A percentile compares a stretch with the other conserved stretches of the same genome.
Conservation (phyloP, 2,797 vertebrate species). For the Argentina silus region DNA sequence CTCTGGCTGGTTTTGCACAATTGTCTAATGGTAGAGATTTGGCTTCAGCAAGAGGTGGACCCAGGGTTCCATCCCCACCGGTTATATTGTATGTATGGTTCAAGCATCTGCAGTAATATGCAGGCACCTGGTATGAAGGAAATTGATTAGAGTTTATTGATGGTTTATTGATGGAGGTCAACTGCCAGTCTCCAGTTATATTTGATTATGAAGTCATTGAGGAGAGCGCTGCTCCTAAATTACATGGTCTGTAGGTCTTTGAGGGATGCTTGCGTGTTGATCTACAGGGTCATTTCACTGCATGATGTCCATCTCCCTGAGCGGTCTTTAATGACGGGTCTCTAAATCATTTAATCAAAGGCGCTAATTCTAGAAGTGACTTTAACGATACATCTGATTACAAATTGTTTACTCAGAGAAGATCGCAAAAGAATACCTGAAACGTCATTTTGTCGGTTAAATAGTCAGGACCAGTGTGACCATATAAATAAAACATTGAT, state of each 20-base stretch:
- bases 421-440: slow-evolving; percentile 24
- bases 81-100: not conserved
- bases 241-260: slow-evolving; percentile 38
- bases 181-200: slow-evolving; percentile 17
- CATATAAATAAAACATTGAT: slow-evolving; percentile 7
- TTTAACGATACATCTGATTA: slow-evolving; percentile 45
- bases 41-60: too few relatives aligned
- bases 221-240: slow-evolving; percentile 35
- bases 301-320: slow-evolving; percentile 64
- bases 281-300: slow-evolving; percentile 59
- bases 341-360: slow-evolving; percentile 59
- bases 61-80: too few relatives aligned
- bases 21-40: too few relatives aligned
- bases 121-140: not conserved
- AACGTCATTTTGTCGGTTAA: slow-evolving; percentile 12
- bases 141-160: slow-evolving; percentile 17
- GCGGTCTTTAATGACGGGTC: slow-evolving; percentile 59
- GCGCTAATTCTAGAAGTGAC: slow-evolving; percentile 55
- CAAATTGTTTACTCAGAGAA: slow-evolving; percentile 28
- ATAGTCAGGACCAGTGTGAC: not conserved
- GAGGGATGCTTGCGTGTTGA: slow-evolving; percentile 68
- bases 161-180: slow-evolving; percentile 43
- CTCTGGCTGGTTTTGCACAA: too few relatives aligned
- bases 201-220: slow-evolving; percentile 30
- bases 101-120: not conserved